These are phyloP conservation scores for Anhinga anhinga DNA, from an alignment of 2,113 vertebrate species.

Conservation along the genomic window DNA sequence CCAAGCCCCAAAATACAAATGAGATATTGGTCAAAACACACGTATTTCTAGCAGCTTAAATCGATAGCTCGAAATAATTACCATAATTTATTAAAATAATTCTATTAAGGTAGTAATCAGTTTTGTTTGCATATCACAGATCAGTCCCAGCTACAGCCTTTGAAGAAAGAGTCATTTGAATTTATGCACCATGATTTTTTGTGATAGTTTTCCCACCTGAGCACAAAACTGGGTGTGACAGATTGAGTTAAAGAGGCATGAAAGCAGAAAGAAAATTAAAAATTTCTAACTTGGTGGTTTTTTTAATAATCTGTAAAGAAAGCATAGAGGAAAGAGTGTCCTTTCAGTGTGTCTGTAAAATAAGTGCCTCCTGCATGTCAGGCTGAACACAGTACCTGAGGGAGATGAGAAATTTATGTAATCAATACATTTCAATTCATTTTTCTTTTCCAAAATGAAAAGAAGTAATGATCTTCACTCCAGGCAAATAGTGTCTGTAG, in stretches of 20 bases:
- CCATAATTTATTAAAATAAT: conserved; percentile 22
- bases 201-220: neutral
- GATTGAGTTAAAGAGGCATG: conserved; percentile 13
- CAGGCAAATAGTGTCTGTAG: neutral
- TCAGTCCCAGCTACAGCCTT: neutral
- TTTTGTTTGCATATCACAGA: neutral
- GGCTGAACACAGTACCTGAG: neutral
- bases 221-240: neutral
- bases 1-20: neutral
- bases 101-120: neutral
- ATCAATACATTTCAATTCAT: neutral
- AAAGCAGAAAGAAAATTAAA: neutral
- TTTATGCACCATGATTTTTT: neutral
- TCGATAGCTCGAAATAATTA: neutral
- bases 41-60: neutral
- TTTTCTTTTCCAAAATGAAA: neutral
- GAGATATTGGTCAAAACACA: neutral
- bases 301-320: neutral
- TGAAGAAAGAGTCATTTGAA: neutral
- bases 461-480: neutral
- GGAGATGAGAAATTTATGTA: neutral
- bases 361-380: neutral
- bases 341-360: neutral
- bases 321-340: neutral
- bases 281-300: neutral